phyloP scores from a whole-genome alignment of 2,113 vertebrate species.

The Casuarius casuarius region DNA sequence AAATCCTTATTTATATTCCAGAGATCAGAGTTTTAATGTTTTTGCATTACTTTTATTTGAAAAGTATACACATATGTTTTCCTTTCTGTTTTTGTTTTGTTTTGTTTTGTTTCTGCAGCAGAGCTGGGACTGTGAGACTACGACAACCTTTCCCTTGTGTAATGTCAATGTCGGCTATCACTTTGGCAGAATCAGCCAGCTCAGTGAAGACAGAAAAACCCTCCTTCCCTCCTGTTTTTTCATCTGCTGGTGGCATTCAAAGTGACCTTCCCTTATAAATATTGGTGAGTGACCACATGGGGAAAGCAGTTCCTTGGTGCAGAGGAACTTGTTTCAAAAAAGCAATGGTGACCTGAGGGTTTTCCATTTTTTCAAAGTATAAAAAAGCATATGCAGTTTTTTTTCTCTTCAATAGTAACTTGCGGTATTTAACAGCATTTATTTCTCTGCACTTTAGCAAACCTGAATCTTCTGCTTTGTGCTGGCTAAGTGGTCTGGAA shows the following conservation, averaged over 20 bases:
- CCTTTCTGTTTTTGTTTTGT: conserved; percentile 19
- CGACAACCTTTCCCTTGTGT: conserved; percentile 72
- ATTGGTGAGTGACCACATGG: conserved; percentile 65
- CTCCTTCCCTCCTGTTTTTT: conserved; percentile 38
- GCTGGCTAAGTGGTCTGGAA: neutral
- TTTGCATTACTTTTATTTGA: conserved; percentile 48
- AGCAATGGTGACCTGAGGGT: neutral
- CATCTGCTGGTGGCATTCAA: conserved; percentile 71
- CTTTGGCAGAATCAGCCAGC: conserved; percentile 73
- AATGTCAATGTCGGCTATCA: conserved; percentile 70
- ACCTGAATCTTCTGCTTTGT: neutral
- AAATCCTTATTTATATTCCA: conserved; percentile 59
- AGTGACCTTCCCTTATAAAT: conserved; percentile 78
- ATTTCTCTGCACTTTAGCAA: neutral
- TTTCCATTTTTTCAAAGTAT: neutral
- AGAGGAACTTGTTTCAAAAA: conserved; percentile 45
- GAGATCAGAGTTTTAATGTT: conserved; percentile 61
- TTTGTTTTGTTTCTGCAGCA: conserved; percentile 55
- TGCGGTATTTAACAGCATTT: neutral
- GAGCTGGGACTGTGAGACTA: conserved; percentile 61
- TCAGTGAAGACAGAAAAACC: conserved; percentile 71
- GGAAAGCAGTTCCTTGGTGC: conserved; percentile 36
- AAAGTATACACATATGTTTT: conserved; percentile 19
- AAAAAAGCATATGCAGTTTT: neutral
- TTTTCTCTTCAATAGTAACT: neutral